Conservation (phyloP, 2,888 invertebrate species). For the Pandemis cinnamomeana region DNA sequence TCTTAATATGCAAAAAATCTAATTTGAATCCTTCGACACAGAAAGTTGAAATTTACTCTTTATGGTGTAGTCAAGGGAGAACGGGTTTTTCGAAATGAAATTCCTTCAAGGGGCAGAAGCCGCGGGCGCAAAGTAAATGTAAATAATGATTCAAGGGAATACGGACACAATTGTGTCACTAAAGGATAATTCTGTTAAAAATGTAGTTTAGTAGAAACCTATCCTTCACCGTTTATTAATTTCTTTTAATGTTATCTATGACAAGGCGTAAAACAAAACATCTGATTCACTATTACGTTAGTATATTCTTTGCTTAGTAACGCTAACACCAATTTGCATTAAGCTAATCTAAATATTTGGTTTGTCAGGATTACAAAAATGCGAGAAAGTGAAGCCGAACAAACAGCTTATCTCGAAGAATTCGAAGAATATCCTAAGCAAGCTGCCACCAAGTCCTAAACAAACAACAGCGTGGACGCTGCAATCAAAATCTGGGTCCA, state of each 20-base stretch:
- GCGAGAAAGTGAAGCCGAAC: conserved; percentile 28
- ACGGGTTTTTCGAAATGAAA: no score
- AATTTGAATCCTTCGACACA: no score
- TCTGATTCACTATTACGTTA: conserved; percentile 31
- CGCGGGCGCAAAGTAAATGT: not conserved
- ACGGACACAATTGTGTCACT: not conserved
- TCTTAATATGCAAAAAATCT: no score
- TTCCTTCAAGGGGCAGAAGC: no score
- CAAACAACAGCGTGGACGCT: conserved; percentile 32
- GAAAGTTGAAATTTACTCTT: no score
- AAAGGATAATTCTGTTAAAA: conserved; percentile 12
- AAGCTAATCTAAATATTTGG: conserved; percentile 37
- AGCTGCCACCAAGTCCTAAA: conserved; percentile 40
- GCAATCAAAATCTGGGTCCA: conserved; percentile 29
- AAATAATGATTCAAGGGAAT: not conserved
- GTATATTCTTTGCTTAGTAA: not conserved
- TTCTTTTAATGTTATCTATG: conserved; percentile 26
- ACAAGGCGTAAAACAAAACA: conserved; percentile 28
- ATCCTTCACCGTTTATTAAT: conserved; percentile 23
- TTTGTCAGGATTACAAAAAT: conserved; percentile 34
- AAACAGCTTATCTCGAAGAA: conserved; percentile 18
- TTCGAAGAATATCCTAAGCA: conserved; percentile 37
- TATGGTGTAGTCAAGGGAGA: no score
- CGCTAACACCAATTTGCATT: conserved; percentile 9
- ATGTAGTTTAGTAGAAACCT: not conserved